Conservation (phyloP, 2,888 invertebrate species). For the Erannis defoliaria region DNA sequence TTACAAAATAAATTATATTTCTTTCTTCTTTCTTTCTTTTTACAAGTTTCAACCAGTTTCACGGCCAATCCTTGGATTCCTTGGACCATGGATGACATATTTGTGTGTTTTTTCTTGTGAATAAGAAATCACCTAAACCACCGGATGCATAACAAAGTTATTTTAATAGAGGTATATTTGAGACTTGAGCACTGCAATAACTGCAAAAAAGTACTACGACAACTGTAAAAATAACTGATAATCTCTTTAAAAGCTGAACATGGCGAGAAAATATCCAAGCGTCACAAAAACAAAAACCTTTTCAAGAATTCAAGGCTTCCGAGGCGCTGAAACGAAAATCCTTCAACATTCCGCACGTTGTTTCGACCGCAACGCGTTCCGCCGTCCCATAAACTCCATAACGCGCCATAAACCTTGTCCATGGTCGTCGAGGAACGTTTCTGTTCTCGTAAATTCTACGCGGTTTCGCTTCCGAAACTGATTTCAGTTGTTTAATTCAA, state of each 20-base stretch:
- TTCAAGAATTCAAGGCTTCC: constrained; percentile 21
- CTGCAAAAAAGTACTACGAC: no score
- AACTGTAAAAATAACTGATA: no score
- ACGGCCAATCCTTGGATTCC: no score
- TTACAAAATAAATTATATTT: no score
- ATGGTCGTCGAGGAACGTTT: constrained; percentile 32
- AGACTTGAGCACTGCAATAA: no score
- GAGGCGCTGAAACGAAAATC: constrained; percentile 18
- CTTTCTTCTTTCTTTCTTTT: no score
- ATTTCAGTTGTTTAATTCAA: constrained; percentile 33
- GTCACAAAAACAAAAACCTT: constrained; percentile 9
- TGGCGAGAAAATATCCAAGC: not conserved
- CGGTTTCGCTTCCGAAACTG: constrained; percentile 22
- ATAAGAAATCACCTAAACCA: no score
- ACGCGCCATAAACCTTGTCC: constrained; percentile 44
- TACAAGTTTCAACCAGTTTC: no score
- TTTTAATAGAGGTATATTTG: no score
- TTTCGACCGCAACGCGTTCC: constrained; percentile 33
- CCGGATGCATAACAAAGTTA: no score
- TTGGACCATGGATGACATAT: no score
- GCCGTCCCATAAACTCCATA: constrained; percentile 41
- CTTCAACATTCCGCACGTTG: constrained; percentile 31
- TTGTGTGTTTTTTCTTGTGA: no score
- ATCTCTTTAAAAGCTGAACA: not conserved
- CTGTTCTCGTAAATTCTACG: constrained; percentile 32